These are phyloP conservation scores for Lasioglossum calceatum DNA, from an alignment of 2,888 invertebrate genomes.

Conservation along the genomic window DNA sequence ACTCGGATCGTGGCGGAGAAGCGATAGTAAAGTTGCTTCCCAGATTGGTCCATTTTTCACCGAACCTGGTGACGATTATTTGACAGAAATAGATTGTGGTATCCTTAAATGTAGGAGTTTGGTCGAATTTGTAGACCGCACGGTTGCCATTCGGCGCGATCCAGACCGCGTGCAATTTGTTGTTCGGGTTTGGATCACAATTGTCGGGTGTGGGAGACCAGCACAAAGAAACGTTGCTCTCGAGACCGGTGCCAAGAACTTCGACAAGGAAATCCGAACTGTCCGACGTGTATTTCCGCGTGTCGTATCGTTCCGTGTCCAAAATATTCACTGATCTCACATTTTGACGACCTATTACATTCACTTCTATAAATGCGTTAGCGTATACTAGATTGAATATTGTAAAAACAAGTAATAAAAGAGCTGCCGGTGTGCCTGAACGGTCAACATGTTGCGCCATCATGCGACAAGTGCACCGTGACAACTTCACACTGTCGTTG, in stretches of 20 bases:
- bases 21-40: slow-evolving; percentile 72
- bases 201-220: slow-evolving; percentile 73
- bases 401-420: slow-evolving; percentile 75
- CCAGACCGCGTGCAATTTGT: slow-evolving; percentile 65
- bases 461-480: slow-evolving; percentile 80
- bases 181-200: slow-evolving; percentile 60
- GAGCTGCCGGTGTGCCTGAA: slow-evolving; percentile 77
- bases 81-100: slow-evolving; percentile 78
- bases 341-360: slow-evolving; percentile 38
- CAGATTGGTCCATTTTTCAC: slow-evolving; percentile 74
- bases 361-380: slow-evolving; percentile 59
- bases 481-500: slow-evolving; percentile 71
- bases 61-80: slow-evolving; percentile 62
- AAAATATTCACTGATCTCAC: slow-evolving; percentile 67
- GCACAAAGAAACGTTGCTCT: slow-evolving; percentile 64
- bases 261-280: slow-evolving; percentile 53
- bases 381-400: slow-evolving; percentile 73
- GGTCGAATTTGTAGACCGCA: slow-evolving; percentile 71
- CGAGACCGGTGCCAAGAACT: slow-evolving; percentile 71
- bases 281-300: slow-evolving; percentile 17
- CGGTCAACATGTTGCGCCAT: slow-evolving; percentile 82
- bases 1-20: slow-evolving; percentile 66
- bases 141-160: slow-evolving; percentile 57
- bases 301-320: slow-evolving; percentile 13
- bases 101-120: slow-evolving; percentile 73